Conservation (phyloP, 2,888 invertebrate species). For the Aelia acuminata region DNA sequence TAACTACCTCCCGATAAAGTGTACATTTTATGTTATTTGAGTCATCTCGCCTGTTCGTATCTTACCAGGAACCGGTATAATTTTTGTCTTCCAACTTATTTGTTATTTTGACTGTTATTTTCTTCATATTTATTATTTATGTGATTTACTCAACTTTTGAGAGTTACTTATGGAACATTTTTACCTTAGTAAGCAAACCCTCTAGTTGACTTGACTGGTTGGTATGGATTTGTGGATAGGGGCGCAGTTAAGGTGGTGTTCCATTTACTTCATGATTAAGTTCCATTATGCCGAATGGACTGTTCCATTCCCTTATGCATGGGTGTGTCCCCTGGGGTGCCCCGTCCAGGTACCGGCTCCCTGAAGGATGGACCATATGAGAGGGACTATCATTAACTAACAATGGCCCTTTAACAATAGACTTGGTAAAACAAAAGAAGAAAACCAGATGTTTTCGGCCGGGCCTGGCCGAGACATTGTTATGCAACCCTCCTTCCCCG, state of each 20-base stretch:
- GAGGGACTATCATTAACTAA: conserved; percentile 55
- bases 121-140: no score
- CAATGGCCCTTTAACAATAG: conserved; percentile 50
- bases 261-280: background rate
- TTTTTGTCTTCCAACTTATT: no score
- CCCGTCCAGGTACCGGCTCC: background rate
- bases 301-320: background rate
- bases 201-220: background rate
- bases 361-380: conserved; percentile 37
- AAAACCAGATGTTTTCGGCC: conserved; percentile 55
- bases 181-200: no score
- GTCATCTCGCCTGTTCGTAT: no score
- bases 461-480: conserved; percentile 27
- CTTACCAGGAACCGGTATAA: no score
- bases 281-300: background rate
- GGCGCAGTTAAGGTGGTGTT: background rate
- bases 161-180: no score
- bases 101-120: no score
- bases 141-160: no score
- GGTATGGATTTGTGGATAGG: background rate
- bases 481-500: conserved; percentile 45
- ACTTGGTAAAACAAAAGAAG: conserved; percentile 50
- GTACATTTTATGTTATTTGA: no score
- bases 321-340: background rate
- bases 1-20: no score